Evolutionary conservation across 2,113 vertebrate genomes (phyloP), one percentile per base, ranked within the genome.

Genomic region (Smithornis capensis): DNA sequence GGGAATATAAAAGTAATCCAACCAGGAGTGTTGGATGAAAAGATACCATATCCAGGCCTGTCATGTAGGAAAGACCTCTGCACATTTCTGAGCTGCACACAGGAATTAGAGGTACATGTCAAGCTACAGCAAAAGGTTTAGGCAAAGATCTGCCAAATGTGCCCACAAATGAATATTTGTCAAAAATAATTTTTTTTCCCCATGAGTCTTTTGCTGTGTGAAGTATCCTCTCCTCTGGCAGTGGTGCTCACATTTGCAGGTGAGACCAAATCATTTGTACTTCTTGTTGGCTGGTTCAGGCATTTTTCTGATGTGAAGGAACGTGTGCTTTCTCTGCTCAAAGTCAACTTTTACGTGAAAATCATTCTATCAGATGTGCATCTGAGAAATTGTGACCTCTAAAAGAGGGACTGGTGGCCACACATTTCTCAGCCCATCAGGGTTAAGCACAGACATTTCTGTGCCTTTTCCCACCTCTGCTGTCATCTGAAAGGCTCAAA

Each of bases 321-420:
- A 27, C 4, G 9, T 27, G 37, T 40, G 33, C 17, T 78, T 74
- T 78, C 40, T 70, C 17, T 68, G 22, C 33, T 84, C 2, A 0
- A 67, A 68, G 23, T 33, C 14, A 60, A 14, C 19, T 27, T 75
- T 25, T 76, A 35, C 17, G 13, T 24, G 52, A 53, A 84, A 28
- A 75, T 23, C 6, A 1, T 71, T 47, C 49, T 44, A 2, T 68
- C 37, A 31, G 18, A 9, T 6, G 6, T 52, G 19, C 13, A 29
- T 33, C 57, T 44, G 16, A 76, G 63, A 40, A 79, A 29, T 14
- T 0, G 0, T 6, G 5, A n/a, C 5, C 25, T 59, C 44, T 49
- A 49, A 40, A 65, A 65, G 37, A 10, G 45, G 70, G 35, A 33
- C 24, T 29, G 2, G 18, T 78, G 45, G 25, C 31, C n/a, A 29